Conservation (phyloP, 2,797 vertebrate genomes). For the Neostethus bicornis region DNA sequence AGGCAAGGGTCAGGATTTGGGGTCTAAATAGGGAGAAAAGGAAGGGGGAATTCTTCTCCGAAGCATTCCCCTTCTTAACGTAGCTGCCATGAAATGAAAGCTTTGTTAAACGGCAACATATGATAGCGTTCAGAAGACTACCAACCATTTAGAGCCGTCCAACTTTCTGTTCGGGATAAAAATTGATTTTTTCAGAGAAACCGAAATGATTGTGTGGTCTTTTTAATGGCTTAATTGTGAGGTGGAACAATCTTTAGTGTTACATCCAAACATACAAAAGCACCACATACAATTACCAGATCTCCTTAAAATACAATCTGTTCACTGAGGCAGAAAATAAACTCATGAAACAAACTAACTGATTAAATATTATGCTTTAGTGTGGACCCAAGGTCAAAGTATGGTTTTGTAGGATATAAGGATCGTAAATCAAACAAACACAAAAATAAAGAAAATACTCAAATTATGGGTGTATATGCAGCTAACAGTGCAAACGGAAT, state of each 20-base stretch:
- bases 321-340: constrained; percentile 20
- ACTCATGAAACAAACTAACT: constrained; percentile 32
- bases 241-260: constrained; percentile 71
- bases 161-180: constrained; percentile 56
- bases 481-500: constrained; percentile 62
- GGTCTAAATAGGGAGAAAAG: constrained; percentile 48
- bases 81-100: constrained; percentile 64
- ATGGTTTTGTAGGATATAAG: constrained; percentile 54
- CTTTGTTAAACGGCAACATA: constrained; percentile 79
- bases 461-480: constrained; percentile 59
- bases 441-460: constrained; percentile 63
- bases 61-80: constrained; percentile 60
- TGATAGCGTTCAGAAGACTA: constrained; percentile 69
- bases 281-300: constrained; percentile 56
- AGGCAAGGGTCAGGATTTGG: constrained; percentile 62
- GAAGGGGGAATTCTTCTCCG: constrained; percentile 37
- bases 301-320: constrained; percentile 57
- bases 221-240: constrained; percentile 77
- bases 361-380: constrained; percentile 49
- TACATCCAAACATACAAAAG: constrained; percentile 62
- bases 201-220: constrained; percentile 74
- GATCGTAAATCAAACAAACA: constrained; percentile 61
- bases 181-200: constrained; percentile 73
- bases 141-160: constrained; percentile 65
- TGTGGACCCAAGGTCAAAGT: constrained; percentile 58